These are phyloP conservation scores for Gisinianus flammeolus DNA, from an alignment of 2,888 invertebrate species.

Conservation along the genomic window DNA sequence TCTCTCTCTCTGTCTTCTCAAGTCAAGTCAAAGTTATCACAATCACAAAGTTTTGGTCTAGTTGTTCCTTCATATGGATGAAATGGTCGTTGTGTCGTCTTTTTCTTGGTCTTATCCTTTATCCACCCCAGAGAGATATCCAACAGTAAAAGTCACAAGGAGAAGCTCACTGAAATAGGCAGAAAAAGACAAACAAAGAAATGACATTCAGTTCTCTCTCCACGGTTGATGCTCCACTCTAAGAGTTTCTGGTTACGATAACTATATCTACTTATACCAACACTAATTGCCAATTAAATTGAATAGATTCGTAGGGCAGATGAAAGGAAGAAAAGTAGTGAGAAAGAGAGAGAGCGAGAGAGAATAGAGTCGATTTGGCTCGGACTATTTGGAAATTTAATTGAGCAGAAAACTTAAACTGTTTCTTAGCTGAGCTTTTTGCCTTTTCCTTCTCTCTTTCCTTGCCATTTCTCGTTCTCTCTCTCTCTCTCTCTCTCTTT, in stretches of 20 bases:
- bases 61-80: too few relatives aligned
- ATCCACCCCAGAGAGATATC: background rate
- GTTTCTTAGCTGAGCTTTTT: conserved; percentile 7
- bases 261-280: conserved; percentile 44
- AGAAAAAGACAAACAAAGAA: conserved; percentile 23
- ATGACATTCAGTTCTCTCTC: conserved; percentile 27
- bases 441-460: conserved; percentile 7
- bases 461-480: too few relatives aligned
- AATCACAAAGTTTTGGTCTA: background rate
- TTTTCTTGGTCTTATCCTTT: background rate
- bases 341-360: conserved; percentile 16
- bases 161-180: conserved; percentile 14
- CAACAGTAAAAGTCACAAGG: background rate
- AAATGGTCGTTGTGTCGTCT: background rate
- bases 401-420: conserved; percentile 48
- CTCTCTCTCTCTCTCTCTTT: too few relatives aligned
- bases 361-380: conserved; percentile 20
- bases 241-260: conserved; percentile 35
- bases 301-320: conserved; percentile 43
- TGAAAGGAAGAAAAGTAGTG: conserved; percentile 4
- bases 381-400: conserved; percentile 49
- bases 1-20: background rate
- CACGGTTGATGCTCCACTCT: background rate
- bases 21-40: background rate
- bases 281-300: conserved; percentile 55